phyloP scores from a whole-genome alignment of 2,888 invertebrate genomes.

The Lepeophtheirus nordmannii region DNA sequence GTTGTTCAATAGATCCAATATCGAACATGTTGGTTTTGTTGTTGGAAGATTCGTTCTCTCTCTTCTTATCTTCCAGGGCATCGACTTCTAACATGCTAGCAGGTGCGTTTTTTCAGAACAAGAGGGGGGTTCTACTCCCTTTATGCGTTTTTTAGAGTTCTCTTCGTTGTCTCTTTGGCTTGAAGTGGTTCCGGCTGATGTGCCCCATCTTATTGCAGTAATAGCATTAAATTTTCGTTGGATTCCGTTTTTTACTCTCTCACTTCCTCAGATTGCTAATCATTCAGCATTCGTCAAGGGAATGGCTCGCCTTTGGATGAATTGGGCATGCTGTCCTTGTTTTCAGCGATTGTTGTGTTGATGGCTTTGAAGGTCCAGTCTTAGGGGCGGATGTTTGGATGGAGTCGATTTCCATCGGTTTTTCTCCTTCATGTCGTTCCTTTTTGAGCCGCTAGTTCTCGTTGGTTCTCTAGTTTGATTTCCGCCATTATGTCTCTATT shows the following conservation, averaged over 20 bases:
- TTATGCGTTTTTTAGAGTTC: no score
- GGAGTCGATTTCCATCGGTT: neutral
- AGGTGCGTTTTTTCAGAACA: no score
- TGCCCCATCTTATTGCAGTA: neutral
- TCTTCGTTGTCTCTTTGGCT: no score
- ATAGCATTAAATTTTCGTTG: neutral
- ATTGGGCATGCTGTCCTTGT: neutral
- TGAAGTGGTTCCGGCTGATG: no score
- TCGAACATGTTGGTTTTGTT: no score
- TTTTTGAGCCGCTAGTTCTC: neutral
- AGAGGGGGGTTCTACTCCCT: no score
- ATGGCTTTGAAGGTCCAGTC: neutral
- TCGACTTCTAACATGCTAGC: no score
- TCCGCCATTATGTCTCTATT: neutral
- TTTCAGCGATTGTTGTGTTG: neutral
- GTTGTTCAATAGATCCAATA: no score
- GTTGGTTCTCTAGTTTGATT: neutral
- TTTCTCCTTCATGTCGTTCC: neutral
- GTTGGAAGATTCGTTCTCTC: no score
- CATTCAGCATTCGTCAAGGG: no score
- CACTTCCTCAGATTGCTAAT: no score
- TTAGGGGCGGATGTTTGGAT: neutral
- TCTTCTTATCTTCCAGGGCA: no score
- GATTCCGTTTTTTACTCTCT: neutral
- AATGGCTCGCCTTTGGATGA: neutral